Evolutionary conservation across 1,140 invertebrate species (phyloP).

Genomic region (Acromyrmex charruanus): DNA sequence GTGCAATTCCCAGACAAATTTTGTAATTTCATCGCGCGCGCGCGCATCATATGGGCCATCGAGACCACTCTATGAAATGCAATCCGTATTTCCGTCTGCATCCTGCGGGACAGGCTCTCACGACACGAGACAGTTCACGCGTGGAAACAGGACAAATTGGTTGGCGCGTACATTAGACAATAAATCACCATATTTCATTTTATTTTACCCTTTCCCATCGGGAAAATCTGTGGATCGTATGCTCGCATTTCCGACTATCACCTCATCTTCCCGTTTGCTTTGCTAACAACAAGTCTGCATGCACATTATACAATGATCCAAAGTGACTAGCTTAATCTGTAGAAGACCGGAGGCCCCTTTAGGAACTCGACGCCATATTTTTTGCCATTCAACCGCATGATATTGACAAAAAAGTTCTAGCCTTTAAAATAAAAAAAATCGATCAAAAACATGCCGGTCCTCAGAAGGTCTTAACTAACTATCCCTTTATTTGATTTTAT

Average conservation of each 20-base stretch:
- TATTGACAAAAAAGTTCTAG: no score
- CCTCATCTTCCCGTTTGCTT: not conserved
- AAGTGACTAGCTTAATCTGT: not conserved
- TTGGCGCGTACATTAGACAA: slow-evolving; percentile 56
- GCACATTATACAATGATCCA: not conserved
- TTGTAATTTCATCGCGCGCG: slow-evolving; percentile 47
- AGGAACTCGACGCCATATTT: no score
- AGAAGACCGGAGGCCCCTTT: no score
- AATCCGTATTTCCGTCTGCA: slow-evolving; percentile 61
- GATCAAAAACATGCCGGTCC: no score
- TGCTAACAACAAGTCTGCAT: not conserved
- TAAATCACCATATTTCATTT: slow-evolving; percentile 68
- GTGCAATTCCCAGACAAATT: slow-evolving; percentile 37
- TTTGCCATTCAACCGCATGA: no score
- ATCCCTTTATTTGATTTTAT: slow-evolving; percentile 44
- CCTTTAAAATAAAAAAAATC: no score
- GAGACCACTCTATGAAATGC: slow-evolving; percentile 55
- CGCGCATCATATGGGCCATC: slow-evolving; percentile 41
- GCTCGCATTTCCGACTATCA: not conserved
- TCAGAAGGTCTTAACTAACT: not conserved
- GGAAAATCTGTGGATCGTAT: slow-evolving; percentile 14
- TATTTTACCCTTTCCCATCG: slow-evolving; percentile 18
- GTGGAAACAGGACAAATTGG: slow-evolving; percentile 64
- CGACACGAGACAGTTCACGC: slow-evolving; percentile 40
- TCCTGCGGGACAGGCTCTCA: slow-evolving; percentile 64